Base-by-base conservation (phyloP, 1,140 invertebrate genomes). In the Nebria ingens region DNA sequence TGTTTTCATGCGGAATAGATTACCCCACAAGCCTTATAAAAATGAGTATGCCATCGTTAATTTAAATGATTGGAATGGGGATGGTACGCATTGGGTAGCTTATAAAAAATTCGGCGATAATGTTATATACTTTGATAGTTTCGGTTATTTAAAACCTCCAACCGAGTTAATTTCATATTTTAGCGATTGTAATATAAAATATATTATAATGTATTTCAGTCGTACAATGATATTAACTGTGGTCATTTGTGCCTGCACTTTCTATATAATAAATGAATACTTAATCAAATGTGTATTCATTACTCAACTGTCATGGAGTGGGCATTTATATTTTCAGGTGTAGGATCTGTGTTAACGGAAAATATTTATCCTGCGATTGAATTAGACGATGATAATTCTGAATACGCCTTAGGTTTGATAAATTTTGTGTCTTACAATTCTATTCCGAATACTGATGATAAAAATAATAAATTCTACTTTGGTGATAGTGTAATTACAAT, bases 61-160 rank as follows among this genome's bases (percentile, higher is more conserved):
- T 57, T 61, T 61, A 53, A 59, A 63, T 60, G 22, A 52, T 53
- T 50, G 42, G 19, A 23, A 58, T 19, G 62, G 61, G 49, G 4
- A 29, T 57, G 59, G 61, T 15, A 60, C 63, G 34, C 62, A 65
- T 63, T 64, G 64, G 64, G 61, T 67, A 61, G 61, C 61, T 38
- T 61, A 65, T 56, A 56, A 52, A 34, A 65, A 66, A 60, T 13
- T 54, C 19, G 51, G 58, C 22, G 56, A 56, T 54, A 42, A 21
- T 29, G 40, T 51, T 22, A 15, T 23, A 20, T 62, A 62, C 53
- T 62, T 62, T 60, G 61, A 67, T 62, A 64, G 63, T 58, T 66
- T 57, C 61, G 65, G 66, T 21, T 56, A 68, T 55, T 51, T 65
- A 12, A 58, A 59, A 60, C 66, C 66, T 21, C 64, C 66, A 19